phyloP scores from a whole-genome alignment of 2,797 vertebrate genomes.

The Lateolabrax maculatus region DNA sequence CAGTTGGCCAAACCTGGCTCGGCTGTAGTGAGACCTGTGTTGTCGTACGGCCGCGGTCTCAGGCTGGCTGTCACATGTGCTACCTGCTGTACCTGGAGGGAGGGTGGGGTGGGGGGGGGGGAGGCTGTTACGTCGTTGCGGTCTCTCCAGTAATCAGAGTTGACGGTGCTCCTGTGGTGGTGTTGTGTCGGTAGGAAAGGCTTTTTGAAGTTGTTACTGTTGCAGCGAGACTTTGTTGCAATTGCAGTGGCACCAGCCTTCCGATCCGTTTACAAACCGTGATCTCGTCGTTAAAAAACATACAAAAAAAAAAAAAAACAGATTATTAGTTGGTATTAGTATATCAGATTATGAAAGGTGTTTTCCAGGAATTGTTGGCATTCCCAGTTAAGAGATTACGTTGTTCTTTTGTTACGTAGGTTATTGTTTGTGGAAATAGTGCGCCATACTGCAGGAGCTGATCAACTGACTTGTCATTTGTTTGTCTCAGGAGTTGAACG shows the following conservation, averaged over 20 bases:
- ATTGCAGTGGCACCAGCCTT: background rate
- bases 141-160: slow-evolving; percentile 30
- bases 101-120: no score
- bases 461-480: slow-evolving; percentile 41
- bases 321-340: no score
- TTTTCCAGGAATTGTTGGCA: background rate
- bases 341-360: background rate
- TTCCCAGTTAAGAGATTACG: background rate
- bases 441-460: background rate
- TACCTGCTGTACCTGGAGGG: slow-evolving; percentile 31
- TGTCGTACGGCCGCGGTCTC: background rate
- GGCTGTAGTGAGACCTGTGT: background rate
- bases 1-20: background rate
- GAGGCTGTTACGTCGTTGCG: slow-evolving; percentile 35
- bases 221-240: background rate
- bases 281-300: no score
- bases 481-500: slow-evolving; percentile 93
- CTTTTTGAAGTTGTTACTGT: background rate
- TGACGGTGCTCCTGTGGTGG: background rate
- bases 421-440: background rate
- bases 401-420: background rate
- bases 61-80: slow-evolving; percentile 1
- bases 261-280: background rate
- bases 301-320: background rate
- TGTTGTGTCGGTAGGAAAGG: slow-evolving; percentile 16